A percentile compares a stretch with the other conserved stretches of the same genome.
phyloP scores from a whole-genome alignment of 2,888 invertebrate genomes.

The Rhyacophila evoluta region DNA sequence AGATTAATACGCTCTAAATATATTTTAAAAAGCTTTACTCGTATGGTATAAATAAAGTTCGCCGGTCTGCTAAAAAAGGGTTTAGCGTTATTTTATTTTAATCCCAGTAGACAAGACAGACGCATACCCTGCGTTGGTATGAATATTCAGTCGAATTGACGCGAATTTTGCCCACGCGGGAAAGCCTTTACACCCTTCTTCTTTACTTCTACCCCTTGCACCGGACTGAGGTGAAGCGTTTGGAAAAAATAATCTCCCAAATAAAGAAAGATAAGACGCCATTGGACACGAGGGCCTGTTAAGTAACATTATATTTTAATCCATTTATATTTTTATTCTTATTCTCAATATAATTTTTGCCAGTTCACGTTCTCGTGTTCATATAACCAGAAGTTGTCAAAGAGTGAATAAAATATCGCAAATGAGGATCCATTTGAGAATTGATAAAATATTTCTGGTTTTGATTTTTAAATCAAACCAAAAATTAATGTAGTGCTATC shows the following conservation, averaged over 20 bases:
- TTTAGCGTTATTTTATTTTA: constrained; percentile 11
- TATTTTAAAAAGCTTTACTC: neutral
- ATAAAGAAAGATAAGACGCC: neutral
- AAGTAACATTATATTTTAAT: too few relatives aligned
- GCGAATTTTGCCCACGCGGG: neutral
- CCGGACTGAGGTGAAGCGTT: neutral
- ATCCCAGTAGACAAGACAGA: constrained; percentile 23
- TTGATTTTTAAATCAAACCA: too few relatives aligned
- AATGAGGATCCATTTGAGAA: too few relatives aligned
- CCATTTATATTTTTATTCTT: too few relatives aligned
- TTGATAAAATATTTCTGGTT: too few relatives aligned
- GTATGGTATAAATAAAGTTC: neutral
- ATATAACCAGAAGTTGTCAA: too few relatives aligned
- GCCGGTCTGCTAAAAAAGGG: neutral
- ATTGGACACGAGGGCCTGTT: neutral
- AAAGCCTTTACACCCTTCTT: neutral
- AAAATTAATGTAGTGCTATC: too few relatives aligned
- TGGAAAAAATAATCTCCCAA: constrained; percentile 11
- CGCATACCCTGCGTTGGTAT: constrained; percentile 13
- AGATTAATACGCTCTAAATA: too few relatives aligned
- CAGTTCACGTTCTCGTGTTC: too few relatives aligned
- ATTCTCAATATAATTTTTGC: too few relatives aligned
- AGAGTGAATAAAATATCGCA: too few relatives aligned
- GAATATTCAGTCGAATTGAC: constrained; percentile 24
- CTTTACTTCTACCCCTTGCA: neutral